phyloP scores from a whole-genome alignment of 2,113 vertebrate genomes.

The Heteronetta atricapilla region DNA sequence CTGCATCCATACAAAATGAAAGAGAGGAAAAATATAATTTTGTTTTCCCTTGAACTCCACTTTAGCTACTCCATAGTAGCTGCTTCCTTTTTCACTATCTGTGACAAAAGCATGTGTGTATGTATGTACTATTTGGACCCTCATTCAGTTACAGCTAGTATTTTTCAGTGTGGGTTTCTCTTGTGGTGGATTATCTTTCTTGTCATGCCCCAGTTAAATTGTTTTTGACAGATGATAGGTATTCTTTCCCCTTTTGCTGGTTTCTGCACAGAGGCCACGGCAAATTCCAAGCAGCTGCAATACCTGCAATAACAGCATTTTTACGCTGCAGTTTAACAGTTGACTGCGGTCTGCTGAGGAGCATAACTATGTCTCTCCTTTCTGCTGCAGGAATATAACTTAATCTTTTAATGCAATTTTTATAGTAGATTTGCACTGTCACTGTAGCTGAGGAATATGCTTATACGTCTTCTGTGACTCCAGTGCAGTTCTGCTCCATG shows the following conservation, averaged over 20 bases:
- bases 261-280: neutral
- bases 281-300: neutral
- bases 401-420: neutral
- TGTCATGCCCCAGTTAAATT: neutral
- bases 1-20: neutral
- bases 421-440: neutral
- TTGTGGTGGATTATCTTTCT: neutral
- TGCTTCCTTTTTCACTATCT: neutral
- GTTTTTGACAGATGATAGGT: neutral
- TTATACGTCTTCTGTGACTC: neutral
- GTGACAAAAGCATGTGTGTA: neutral
- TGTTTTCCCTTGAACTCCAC: neutral
- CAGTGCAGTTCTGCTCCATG: neutral
- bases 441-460: neutral
- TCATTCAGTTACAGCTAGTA: neutral
- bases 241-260: neutral
- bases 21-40: neutral
- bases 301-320: fast-evolving
- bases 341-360: neutral
- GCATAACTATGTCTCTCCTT: neutral
- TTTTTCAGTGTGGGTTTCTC: neutral
- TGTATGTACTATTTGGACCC: neutral
- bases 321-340: neutral
- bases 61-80: neutral
- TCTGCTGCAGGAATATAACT: neutral